Conservation (phyloP, 1,140 invertebrate genomes). For the Lasioglossum baleicum region DNA sequence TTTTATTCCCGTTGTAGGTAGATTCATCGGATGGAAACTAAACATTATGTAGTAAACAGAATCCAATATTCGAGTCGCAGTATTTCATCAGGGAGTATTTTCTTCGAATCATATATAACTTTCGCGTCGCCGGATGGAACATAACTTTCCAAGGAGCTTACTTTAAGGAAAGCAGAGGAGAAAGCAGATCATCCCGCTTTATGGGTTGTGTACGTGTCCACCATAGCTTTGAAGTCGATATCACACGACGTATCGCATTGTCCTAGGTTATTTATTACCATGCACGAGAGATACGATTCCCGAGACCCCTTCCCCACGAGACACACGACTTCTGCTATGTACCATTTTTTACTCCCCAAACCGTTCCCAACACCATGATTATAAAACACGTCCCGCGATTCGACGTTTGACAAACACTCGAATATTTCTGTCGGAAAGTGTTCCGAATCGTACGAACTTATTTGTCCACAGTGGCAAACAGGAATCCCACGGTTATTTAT, state of each 20-base stretch:
- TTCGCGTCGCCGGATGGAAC: constrained; percentile 35
- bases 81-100: constrained; percentile 29
- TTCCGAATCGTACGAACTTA: too few relatives aligned
- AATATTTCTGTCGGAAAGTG: too few relatives aligned
- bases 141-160: constrained; percentile 24
- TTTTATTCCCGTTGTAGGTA: too few relatives aligned
- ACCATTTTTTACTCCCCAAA: too few relatives aligned
- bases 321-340: not conserved
- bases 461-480: too few relatives aligned
- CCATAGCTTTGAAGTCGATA: constrained; percentile 21
- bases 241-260: constrained; percentile 51
- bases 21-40: not conserved
- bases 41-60: not conserved
- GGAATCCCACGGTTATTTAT: too few relatives aligned
- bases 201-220: constrained; percentile 54
- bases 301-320: not conserved
- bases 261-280: constrained; percentile 60
- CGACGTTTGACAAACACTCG: too few relatives aligned
- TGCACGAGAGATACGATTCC: constrained; percentile 47
- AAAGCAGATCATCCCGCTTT: constrained; percentile 57
- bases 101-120: constrained; percentile 37
- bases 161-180: constrained; percentile 26
- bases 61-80: not conserved
- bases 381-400: too few relatives aligned
- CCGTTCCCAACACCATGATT: too few relatives aligned